A percentile compares a stretch with the other conserved stretches of the same genome.
These are phyloP conservation scores for Zeugodacus cucurbitae DNA, from an alignment of 1,140 invertebrate species.

Conservation along the genomic window DNA sequence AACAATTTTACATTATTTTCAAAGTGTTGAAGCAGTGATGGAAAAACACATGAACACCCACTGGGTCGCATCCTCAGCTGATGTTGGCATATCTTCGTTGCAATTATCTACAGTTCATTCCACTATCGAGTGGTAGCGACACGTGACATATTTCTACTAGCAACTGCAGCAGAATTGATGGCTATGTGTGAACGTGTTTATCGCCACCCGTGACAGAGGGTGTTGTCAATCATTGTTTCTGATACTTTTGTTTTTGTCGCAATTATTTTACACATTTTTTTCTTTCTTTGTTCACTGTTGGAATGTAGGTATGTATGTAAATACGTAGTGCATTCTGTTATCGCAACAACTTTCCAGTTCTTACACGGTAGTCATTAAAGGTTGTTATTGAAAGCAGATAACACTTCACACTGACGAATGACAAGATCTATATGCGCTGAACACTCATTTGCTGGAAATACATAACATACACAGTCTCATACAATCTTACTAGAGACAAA, in stretches of 20 bases:
- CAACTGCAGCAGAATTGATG: background rate
- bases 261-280: background rate
- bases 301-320: background rate
- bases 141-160: background rate
- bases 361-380: background rate
- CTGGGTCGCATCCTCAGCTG: background rate
- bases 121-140: slow-evolving; percentile 1
- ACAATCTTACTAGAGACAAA: too few species aligned
- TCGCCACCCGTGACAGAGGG: background rate
- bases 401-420: background rate
- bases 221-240: background rate
- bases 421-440: too few species aligned
- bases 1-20: background rate
- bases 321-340: background rate
- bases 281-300: background rate
- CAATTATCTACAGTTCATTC: background rate
- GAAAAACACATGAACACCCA: background rate
- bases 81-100: background rate
- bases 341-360: background rate
- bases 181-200: background rate
- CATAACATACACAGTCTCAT: too few species aligned
- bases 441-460: too few species aligned
- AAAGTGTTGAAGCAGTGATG: too few species aligned
- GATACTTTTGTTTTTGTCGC: background rate
- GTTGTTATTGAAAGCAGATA: background rate